Conservation (phyloP, 2,113 vertebrate species). For the Tiliqua scincoides region DNA sequence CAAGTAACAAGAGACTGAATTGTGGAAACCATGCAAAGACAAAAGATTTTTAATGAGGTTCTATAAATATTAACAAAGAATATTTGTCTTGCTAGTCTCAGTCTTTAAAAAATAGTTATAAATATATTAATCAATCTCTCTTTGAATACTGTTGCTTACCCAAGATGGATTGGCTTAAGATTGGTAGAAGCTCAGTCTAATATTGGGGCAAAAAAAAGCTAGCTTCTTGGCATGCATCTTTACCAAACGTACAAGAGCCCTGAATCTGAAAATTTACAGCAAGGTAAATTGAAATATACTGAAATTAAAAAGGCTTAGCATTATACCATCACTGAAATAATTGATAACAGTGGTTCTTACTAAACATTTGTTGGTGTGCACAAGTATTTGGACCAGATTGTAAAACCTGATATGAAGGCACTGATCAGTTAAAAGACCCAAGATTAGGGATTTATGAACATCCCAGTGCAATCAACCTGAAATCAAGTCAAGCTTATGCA, state of each 20-base stretch:
- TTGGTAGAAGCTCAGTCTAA: neutral
- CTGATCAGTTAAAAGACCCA: neutral
- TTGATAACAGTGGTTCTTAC: slow-evolving; percentile 14
- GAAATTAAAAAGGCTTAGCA: neutral
- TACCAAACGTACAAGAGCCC: neutral
- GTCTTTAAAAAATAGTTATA: slow-evolving; percentile 55
- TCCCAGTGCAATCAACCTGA: too few relatives aligned
- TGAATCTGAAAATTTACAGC: neutral
- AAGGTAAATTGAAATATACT: neutral
- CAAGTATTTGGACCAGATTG: neutral
- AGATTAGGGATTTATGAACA: too few relatives aligned
- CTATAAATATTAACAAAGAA: slow-evolving; percentile 73
- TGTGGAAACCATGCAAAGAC: slow-evolving; percentile 64
- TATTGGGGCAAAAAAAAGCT: too few relatives aligned
- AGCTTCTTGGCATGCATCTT: neutral
- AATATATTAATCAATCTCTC: slow-evolving; percentile 49
- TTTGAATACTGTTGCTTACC: neutral
- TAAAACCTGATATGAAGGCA: neutral
- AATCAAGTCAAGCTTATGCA: too few relatives aligned
- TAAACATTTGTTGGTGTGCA: neutral
- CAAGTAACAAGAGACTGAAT: slow-evolving; percentile 64
- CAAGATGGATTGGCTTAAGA: neutral
- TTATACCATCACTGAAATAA: neutral
- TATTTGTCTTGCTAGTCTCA: slow-evolving; percentile 69
- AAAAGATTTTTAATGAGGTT: slow-evolving; percentile 65